Percentiles rank a stretch among this genome's conserved stretches.
Conservation (phyloP, 2,888 invertebrate species). For the Perizoma affinitatum region DNA sequence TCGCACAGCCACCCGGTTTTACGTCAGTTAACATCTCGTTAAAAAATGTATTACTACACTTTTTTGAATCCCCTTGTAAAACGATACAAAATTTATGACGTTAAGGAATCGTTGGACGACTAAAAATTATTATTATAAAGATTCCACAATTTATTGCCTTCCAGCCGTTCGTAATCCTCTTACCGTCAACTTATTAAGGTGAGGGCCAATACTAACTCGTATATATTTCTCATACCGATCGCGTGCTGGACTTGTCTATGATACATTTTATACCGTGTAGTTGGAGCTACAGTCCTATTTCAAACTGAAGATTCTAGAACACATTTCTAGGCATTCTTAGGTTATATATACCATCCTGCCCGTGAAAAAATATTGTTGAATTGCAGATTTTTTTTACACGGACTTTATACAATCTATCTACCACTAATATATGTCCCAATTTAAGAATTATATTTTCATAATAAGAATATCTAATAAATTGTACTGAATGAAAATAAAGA, state of each 20-base stretch:
- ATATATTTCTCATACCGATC: constrained; percentile 67
- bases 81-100: constrained; percentile 82
- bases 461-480: too few species aligned
- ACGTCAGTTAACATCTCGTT: too few species aligned
- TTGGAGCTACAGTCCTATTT: constrained; percentile 2
- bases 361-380: too few species aligned
- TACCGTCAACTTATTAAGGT: constrained; percentile 79
- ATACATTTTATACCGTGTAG: constrained; percentile 4
- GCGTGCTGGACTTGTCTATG: constrained; percentile 33
- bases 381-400: too few species aligned
- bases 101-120: constrained; percentile 68
- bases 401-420: too few species aligned
- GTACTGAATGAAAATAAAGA: too few species aligned
- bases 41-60: constrained; percentile 43
- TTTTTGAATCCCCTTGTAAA: constrained; percentile 62
- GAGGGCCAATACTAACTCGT: constrained; percentile 73
- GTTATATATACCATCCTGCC: too few species aligned
- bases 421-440: too few species aligned
- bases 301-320: neutral
- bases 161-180: constrained; percentile 68
- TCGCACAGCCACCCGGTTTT: too few species aligned
- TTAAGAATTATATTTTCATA: too few species aligned
- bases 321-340: too few species aligned
- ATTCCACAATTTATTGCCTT: constrained; percentile 79
- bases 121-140: constrained; percentile 83